Percentiles rank a stretch among this genome's conserved stretches.
phyloP scores from a whole-genome alignment of 2,113 vertebrate genomes.

The Quiscalus mexicanus region DNA sequence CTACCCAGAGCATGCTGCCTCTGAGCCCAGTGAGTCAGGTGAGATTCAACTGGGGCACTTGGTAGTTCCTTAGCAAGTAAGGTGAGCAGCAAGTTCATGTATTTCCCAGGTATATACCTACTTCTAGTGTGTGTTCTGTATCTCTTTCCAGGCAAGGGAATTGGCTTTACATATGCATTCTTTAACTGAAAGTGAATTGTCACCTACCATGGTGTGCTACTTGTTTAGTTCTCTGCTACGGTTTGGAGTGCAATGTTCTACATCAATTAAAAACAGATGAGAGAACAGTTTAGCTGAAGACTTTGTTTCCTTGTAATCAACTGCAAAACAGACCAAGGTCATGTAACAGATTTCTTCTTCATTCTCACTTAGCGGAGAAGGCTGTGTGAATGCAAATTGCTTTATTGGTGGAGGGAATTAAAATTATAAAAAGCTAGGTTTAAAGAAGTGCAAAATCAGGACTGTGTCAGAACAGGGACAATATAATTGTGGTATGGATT shows the following conservation, averaged over 20 bases:
- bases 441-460: slow-evolving; percentile 82
- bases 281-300: slow-evolving; percentile 64
- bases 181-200: not conserved
- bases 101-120: not conserved
- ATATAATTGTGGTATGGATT: slow-evolving; percentile 83
- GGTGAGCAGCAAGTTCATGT: not conserved
- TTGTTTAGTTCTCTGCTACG: slow-evolving; percentile 24
- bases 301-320: slow-evolving; percentile 76
- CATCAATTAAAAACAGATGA: slow-evolving; percentile 74
- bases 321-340: slow-evolving; percentile 77
- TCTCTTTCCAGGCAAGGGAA: not conserved
- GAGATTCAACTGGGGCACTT: not conserved
- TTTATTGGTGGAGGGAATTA: slow-evolving; percentile 81
- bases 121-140: not conserved
- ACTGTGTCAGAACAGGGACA: slow-evolving; percentile 79
- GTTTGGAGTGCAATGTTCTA: slow-evolving; percentile 51
- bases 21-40: not conserved
- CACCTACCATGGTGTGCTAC: not conserved
- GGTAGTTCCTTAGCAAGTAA: not conserved
- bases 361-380: slow-evolving; percentile 62
- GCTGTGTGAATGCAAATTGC: slow-evolving; percentile 77
- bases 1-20: not conserved
- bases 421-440: slow-evolving; percentile 78
- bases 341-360: slow-evolving; percentile 71
- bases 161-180: not conserved